Conservation (phyloP, 2,797 vertebrate species). For the Caiman crocodilus region DNA sequence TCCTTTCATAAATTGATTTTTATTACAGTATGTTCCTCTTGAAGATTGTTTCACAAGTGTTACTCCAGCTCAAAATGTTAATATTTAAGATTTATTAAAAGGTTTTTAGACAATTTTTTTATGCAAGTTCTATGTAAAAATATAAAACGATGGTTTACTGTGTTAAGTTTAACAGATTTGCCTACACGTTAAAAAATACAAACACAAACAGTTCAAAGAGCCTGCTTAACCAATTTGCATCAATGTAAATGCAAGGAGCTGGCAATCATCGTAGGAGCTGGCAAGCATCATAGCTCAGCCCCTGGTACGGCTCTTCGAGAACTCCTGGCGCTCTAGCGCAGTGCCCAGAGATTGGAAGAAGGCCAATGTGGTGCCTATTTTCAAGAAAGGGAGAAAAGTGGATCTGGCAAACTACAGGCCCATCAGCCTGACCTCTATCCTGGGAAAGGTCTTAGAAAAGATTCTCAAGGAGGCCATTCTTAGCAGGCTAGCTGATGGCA, state of each 20-base stretch:
- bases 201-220: slow-evolving; percentile 1
- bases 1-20: slow-evolving; percentile 39
- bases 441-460: no score
- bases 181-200: background rate
- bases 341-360: no score
- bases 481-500: no score
- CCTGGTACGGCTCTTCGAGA: no score
- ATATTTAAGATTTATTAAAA: background rate
- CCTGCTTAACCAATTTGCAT: slow-evolving; percentile 14
- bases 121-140: background rate
- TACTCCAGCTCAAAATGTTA: slow-evolving; percentile 34
- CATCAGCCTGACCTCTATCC: no score
- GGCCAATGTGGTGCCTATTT: no score
- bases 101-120: slow-evolving; percentile 18
- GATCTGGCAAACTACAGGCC: no score
- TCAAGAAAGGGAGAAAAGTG: no score
- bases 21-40: slow-evolving; percentile 14
- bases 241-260: background rate
- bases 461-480: no score
- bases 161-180: background rate
- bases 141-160: slow-evolving; percentile 16
- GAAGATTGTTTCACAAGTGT: slow-evolving; percentile 51
- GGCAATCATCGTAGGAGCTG: no score
- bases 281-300: no score
- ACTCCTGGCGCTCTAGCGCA: no score